Base-by-base conservation (phyloP, 1,140 invertebrate species). In the Hyposmocoma kahamanoa region DNA sequence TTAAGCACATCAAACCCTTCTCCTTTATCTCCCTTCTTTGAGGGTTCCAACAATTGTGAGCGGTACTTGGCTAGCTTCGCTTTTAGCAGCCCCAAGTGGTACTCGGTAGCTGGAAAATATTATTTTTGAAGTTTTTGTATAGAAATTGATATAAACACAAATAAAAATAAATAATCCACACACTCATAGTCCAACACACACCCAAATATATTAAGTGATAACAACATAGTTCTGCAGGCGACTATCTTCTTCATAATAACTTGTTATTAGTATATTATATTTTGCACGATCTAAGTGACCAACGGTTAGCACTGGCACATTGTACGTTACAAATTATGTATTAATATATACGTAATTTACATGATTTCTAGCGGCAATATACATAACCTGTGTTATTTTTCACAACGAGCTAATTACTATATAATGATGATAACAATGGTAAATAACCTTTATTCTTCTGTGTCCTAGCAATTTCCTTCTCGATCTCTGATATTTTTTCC, bases 1-100 rank as follows among this genome's bases (percentile, higher is more conserved):
- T 99, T 99, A 59, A 99, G 90, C 10, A 99, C 98, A 93, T 99
- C 98, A 87, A 99, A 99, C 8, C 98, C 98, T 89, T 99, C 98
- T 11, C 98, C 98, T 83, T 98, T 99, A 67, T 98, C 96, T 24
- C 94, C 93, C 72, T 97, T 96, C 82, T 99, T 99, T 0, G 94
- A 89, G 0, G 98, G 97, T 77, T 99, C 98, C 22, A 99, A 80
- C 11, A 99, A 84, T 73, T 99, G 97, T 4, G 97, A 95, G 30
- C 98, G 89, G 71, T 98, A 99, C 78, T 99, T 99, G 0, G 98
- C 98, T 73, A 99, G 87, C 88, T 99, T 99, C 0, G 98, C 98
- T 89, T 99, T 99, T 41, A 99, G 79, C 22, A 99, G 87, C 22
- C 98, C 98, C 85, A 99, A 91, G 91, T 99, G 98, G 70, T 99